Conservation (phyloP, 2,888 invertebrate species). For the Horisme vitalbata region DNA sequence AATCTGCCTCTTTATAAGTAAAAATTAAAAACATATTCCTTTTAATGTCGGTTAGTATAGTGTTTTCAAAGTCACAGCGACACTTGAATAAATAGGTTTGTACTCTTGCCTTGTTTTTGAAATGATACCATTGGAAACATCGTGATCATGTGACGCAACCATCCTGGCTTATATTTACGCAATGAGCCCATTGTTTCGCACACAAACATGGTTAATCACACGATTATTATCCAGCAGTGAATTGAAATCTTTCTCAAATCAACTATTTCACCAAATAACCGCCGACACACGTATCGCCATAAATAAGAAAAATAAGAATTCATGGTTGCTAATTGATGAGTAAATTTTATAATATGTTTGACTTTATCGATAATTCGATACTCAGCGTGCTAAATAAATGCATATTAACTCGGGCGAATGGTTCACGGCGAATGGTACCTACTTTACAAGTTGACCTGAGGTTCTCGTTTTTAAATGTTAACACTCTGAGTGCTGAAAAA, state of each 20-base stretch:
- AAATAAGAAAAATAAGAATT: too few species aligned
- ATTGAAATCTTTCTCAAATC: conserved; percentile 23
- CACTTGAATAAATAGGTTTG: conserved; percentile 67
- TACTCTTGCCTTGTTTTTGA: conserved; percentile 62
- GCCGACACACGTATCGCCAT: too few species aligned
- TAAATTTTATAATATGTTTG: too few species aligned
- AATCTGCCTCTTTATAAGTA: too few species aligned
- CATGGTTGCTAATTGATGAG: too few species aligned
- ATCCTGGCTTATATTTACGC: conserved; percentile 44
- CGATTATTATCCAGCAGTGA: conserved; percentile 31
- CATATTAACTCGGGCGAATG: conserved; percentile 19
- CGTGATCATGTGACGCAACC: conserved; percentile 65
- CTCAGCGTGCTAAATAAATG: too few species aligned
- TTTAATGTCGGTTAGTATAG: neutral
- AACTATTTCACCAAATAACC: too few species aligned
- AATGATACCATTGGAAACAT: conserved; percentile 59
- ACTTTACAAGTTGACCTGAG: too few species aligned
- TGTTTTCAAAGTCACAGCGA: conserved; percentile 51
- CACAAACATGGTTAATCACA: conserved; percentile 41
- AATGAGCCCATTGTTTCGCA: conserved; percentile 43
- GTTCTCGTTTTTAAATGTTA: too few species aligned
- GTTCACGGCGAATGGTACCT: too few species aligned
- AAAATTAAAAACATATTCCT: neutral
- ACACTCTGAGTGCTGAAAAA: too few species aligned
- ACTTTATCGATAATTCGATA: too few species aligned